Conservation (phyloP, 2,888 invertebrate genomes). For the Elysia crispata region DNA sequence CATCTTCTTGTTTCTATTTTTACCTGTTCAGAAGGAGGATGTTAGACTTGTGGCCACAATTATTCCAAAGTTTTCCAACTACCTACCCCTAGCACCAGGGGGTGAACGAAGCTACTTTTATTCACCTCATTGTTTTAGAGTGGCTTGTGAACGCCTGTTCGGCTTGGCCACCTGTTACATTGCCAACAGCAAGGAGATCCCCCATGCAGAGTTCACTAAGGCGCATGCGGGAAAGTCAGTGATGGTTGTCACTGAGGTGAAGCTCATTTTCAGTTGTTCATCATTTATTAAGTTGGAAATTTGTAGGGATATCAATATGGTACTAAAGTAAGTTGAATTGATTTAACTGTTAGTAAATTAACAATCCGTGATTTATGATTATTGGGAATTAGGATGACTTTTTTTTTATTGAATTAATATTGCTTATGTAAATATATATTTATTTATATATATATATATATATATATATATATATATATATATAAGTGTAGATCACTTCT, state of each 20-base stretch:
- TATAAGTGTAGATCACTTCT: no score
- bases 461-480: no score
- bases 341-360: no score
- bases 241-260: constrained; percentile 56
- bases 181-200: constrained; percentile 59
- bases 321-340: no score
- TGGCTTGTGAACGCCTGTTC: constrained; percentile 68
- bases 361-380: no score
- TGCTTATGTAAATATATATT: no score
- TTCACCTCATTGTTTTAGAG: constrained; percentile 62
- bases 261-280: background rate
- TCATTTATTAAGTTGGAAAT: no score
- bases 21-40: constrained; percentile 58
- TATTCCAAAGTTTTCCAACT: constrained; percentile 57
- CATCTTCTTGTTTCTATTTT: background rate
- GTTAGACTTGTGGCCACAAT: constrained; percentile 62
- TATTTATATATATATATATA: no score
- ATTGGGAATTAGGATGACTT: no score
- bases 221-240: constrained; percentile 40
- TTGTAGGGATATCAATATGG: no score
- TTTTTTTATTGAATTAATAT: no score
- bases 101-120: constrained; percentile 55
- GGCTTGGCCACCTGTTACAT: constrained; percentile 64
- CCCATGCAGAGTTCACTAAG: constrained; percentile 56
- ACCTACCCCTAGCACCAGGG: constrained; percentile 56